Conservation (phyloP, 2,888 invertebrate genomes). For the Exocentrus adspersus region DNA sequence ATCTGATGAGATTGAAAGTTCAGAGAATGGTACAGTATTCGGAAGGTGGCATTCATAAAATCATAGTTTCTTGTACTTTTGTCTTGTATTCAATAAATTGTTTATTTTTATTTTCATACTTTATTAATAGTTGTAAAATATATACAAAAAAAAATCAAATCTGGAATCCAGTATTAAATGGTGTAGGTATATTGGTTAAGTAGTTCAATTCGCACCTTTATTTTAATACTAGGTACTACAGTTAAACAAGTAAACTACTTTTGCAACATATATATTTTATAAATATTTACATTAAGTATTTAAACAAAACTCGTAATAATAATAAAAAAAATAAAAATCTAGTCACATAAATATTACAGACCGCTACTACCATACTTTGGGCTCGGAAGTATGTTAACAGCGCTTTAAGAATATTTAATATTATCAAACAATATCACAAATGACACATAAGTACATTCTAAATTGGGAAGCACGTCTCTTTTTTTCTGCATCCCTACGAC, state of each 20-base stretch:
- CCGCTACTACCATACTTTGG: conserved; percentile 49
- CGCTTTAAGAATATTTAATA: conserved; percentile 18
- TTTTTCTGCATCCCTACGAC: background rate
- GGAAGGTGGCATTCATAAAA: too few relatives aligned
- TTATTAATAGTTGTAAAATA: too few relatives aligned
- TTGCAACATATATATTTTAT: conserved; percentile 14
- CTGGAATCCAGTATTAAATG: too few relatives aligned
- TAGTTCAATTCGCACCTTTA: too few relatives aligned
- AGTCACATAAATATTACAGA: conserved; percentile 6
- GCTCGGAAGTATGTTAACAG: conserved; percentile 51
- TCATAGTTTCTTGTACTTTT: too few relatives aligned
- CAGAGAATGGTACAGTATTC: too few relatives aligned
- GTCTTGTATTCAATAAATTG: too few relatives aligned
- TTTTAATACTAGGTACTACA: too few relatives aligned
- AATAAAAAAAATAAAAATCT: background rate
- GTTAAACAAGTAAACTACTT: background rate
- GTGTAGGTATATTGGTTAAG: too few relatives aligned
- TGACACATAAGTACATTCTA: conserved; percentile 22
- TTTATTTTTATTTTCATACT: too few relatives aligned
- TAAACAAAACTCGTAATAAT: background rate
- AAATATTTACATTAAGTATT: conserved; percentile 14
- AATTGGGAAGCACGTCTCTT: conserved; percentile 34
- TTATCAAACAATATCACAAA: conserved; percentile 25
- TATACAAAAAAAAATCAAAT: too few relatives aligned
- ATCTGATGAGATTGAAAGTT: too few relatives aligned